A percentile compares a stretch with the other conserved stretches of the same genome.
Evolutionary conservation across 2,888 invertebrate genomes (phyloP).

Genomic region (Drosophila fulvimacula): DNA sequence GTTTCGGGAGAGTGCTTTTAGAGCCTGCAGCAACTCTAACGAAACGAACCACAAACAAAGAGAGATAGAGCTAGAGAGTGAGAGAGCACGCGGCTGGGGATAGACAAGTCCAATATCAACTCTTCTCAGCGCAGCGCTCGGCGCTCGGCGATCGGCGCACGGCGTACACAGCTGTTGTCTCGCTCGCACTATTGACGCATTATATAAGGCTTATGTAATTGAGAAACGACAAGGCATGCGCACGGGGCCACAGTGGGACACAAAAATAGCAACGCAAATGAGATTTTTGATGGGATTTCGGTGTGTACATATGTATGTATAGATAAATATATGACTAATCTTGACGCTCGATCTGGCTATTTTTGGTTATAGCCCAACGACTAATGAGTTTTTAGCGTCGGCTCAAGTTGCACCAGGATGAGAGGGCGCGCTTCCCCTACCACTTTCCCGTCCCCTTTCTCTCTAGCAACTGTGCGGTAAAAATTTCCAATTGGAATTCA

Average conservation of each 20-base stretch:
- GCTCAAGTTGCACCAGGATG: slow-evolving; percentile 67
- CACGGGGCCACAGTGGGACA: slow-evolving; percentile 64
- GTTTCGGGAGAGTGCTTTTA: slow-evolving; percentile 14
- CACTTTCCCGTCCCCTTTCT: neutral
- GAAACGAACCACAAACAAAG: neutral
- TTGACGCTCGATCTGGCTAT: slow-evolving; percentile 51
- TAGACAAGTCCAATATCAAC: slow-evolving; percentile 14
- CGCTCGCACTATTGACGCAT: slow-evolving; percentile 55
- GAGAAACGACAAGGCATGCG: slow-evolving; percentile 64
- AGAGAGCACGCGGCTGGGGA: neutral
- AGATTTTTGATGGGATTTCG: slow-evolving; percentile 25
- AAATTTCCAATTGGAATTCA: slow-evolving; percentile 24
- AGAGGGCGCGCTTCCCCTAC: neutral
- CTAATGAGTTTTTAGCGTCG: slow-evolving; percentile 35
- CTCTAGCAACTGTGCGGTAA: neutral
- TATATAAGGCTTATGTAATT: slow-evolving; percentile 82
- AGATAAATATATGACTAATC: slow-evolving; percentile 57
- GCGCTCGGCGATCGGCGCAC: neutral
- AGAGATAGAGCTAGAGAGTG: neutral
- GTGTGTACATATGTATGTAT: neutral
- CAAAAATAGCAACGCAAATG: slow-evolving; percentile 61
- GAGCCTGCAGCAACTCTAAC: slow-evolving; percentile 10
- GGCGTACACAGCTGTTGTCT: slow-evolving; percentile 35
- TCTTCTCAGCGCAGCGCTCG: neutral
- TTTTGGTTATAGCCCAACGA: slow-evolving; percentile 41